Conservation (phyloP, 2,888 invertebrate genomes). For the Arrhopalites spinosus region DNA sequence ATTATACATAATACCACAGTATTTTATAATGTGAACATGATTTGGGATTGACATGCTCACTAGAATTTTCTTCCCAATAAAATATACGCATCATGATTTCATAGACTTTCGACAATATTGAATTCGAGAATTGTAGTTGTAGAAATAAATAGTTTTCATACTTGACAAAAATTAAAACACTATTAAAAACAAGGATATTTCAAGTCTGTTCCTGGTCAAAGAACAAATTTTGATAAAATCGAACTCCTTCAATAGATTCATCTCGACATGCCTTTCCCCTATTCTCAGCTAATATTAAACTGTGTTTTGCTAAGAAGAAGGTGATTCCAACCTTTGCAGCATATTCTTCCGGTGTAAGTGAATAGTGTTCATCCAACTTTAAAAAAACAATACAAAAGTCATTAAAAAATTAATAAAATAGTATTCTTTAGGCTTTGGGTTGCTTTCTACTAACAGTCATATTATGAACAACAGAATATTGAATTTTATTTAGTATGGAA, state of each 20-base stretch:
- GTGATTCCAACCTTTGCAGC: slow-evolving; percentile 83
- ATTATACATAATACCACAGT: too few species aligned
- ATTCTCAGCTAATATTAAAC: slow-evolving; percentile 83
- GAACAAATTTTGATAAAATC: slow-evolving; percentile 92
- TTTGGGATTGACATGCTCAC: too few species aligned
- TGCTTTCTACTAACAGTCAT: neutral
- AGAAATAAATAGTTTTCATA: too few species aligned
- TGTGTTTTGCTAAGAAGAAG: slow-evolving; percentile 85
- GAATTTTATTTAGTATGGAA: neutral
- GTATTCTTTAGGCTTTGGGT: neutral
- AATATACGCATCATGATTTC: too few species aligned
- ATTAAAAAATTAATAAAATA: too few species aligned
- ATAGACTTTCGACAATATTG: too few species aligned
- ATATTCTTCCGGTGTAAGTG: slow-evolving; percentile 83
- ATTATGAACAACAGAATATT: neutral
- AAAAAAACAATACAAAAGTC: too few species aligned
- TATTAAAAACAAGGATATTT: too few species aligned
- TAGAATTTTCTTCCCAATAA: too few species aligned
- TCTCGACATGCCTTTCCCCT: slow-evolving; percentile 88
- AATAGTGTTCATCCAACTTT: slow-evolving; percentile 65
- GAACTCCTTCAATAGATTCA: slow-evolving; percentile 91
- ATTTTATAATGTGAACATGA: too few species aligned
- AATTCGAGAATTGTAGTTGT: too few species aligned
- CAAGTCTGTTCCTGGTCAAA: slow-evolving; percentile 58
- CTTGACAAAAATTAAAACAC: too few species aligned